phyloP scores from a whole-genome alignment of 2,113 vertebrate species.

The Rhodinocichla rosea region DNA sequence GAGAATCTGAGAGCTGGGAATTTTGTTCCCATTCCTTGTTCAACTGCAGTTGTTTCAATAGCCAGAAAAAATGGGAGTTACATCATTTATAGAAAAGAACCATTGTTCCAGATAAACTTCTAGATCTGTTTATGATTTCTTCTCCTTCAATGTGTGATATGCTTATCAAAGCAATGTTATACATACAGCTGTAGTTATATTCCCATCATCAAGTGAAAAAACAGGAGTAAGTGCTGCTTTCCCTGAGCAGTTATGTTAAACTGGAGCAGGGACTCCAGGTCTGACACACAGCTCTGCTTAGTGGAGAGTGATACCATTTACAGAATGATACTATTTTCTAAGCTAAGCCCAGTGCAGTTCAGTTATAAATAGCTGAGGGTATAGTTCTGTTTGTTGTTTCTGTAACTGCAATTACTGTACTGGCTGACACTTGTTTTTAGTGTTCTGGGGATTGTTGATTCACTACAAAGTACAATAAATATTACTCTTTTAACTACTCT shows the following conservation, averaged over 20 bases:
- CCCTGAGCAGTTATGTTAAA: background rate
- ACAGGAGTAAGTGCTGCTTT: background rate
- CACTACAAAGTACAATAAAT: background rate
- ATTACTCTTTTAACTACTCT: background rate
- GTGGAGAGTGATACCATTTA: background rate
- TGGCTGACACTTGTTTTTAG: background rate
- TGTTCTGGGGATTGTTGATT: background rate
- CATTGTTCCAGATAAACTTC: background rate
- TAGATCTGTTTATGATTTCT: background rate
- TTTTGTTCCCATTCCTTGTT: background rate
- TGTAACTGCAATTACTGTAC: background rate
- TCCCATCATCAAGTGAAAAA: background rate
- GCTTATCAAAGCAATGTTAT: background rate
- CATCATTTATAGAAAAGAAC: background rate
- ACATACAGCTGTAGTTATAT: background rate
- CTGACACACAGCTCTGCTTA: background rate
- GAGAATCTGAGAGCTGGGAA: background rate
- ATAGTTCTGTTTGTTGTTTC: background rate
- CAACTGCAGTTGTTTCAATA: background rate
- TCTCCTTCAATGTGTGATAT: background rate
- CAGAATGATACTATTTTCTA: background rate
- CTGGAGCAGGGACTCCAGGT: background rate
- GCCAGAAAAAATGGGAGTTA: background rate
- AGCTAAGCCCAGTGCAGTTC: background rate
- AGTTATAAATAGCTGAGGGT: background rate